Percentiles rank a stretch among this genome's conserved stretches.
These are phyloP conservation scores for Chionodraco myersi DNA, from an alignment of 2,113 vertebrate species.

Conservation along the genomic window DNA sequence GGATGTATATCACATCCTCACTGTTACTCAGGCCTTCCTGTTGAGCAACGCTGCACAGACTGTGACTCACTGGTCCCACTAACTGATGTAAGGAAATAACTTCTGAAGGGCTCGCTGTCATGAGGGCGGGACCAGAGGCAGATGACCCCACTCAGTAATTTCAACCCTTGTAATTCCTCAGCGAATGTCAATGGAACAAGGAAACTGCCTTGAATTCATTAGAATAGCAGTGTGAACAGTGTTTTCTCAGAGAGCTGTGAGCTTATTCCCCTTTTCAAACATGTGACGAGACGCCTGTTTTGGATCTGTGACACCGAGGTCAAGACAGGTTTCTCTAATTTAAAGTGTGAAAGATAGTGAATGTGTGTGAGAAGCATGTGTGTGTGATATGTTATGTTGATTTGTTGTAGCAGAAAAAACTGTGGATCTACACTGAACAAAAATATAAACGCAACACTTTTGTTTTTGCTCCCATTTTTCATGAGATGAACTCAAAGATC, in stretches of 20 bases:
- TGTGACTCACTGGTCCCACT: constrained; percentile 53
- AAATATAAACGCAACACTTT: too few relatives aligned
- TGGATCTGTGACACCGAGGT: constrained; percentile 42
- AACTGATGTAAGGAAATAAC: constrained; percentile 57
- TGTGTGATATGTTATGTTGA: neutral
- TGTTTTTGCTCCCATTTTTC: too few relatives aligned
- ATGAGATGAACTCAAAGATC: too few relatives aligned
- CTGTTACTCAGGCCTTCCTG: neutral
- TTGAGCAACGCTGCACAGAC: constrained; percentile 26
- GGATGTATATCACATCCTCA: neutral
- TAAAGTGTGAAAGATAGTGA: constrained; percentile 38
- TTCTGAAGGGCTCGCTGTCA: constrained; percentile 22
- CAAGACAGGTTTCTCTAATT: constrained; percentile 22
- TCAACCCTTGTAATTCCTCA: constrained; percentile 14
- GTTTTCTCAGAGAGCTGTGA: constrained; percentile 37
- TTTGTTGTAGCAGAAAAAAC: constrained; percentile 4
- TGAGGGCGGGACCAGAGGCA: constrained; percentile 35
- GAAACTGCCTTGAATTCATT: constrained; percentile 31
- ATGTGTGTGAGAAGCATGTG: constrained; percentile 35
- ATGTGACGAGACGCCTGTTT: constrained; percentile 31
- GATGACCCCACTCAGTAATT: constrained; percentile 23
- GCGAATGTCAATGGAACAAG: neutral
- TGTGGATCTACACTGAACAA: neutral
- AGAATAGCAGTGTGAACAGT: constrained; percentile 35
- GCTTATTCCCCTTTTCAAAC: constrained; percentile 9